These are phyloP conservation scores for Pholis gunnellus DNA, from an alignment of 2,113 vertebrate species.

Conservation along the genomic window DNA sequence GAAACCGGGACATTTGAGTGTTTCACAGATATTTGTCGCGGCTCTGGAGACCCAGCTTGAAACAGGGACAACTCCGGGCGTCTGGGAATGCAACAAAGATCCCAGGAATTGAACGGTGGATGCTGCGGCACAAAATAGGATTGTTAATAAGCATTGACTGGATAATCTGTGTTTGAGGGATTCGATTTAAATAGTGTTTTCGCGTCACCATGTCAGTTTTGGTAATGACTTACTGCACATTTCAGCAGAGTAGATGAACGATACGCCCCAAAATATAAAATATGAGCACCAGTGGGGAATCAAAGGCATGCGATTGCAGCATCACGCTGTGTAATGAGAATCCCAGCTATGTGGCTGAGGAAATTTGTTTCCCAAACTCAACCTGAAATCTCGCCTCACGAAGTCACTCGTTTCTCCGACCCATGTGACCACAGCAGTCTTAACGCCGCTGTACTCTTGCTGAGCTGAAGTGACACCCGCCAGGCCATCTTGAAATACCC, in stretches of 20 bases:
- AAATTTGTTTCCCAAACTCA: constrained; percentile 45
- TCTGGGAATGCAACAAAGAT: background rate
- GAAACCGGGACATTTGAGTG: no score
- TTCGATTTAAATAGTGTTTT: background rate
- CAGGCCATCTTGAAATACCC: constrained; percentile 72
- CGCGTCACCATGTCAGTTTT: background rate
- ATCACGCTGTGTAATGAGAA: constrained; percentile 19
- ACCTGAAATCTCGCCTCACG: constrained; percentile 18
- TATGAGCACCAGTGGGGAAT: background rate
- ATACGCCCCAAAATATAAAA: background rate
- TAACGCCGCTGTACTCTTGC: constrained; percentile 41
- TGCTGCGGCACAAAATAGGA: no score
- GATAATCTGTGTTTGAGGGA: no score
- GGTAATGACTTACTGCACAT: background rate
- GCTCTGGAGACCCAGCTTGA: no score
- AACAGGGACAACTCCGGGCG: no score
- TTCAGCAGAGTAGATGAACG: background rate
- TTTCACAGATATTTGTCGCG: no score
- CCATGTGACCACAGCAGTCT: constrained; percentile 62
- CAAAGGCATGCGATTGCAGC: background rate
- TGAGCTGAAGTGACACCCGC: constrained; percentile 73
- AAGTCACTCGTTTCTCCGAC: constrained; percentile 40
- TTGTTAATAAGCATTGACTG: no score
- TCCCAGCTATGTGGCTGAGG: constrained; percentile 27
- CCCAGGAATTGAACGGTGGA: background rate